Conservation (phyloP, 2,797 vertebrate species). For the Fundulus diaphanus region DNA sequence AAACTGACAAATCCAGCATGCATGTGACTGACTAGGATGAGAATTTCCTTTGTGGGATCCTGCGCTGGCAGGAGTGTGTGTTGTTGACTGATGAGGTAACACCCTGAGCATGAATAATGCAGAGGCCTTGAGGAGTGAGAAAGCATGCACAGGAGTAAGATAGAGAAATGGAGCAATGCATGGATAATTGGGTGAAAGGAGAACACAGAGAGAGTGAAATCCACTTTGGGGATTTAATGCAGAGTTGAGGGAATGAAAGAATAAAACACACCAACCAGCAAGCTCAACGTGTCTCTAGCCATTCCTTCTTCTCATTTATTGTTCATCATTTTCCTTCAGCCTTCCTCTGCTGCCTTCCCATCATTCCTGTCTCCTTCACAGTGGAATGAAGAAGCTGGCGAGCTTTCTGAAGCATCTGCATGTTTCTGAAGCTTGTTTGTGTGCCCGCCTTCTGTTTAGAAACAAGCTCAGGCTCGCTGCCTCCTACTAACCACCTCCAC, state of each 20-base stretch:
- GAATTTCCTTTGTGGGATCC: constrained; percentile 31
- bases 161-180: constrained; percentile 11
- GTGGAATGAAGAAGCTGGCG: constrained; percentile 43
- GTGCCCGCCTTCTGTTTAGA: constrained; percentile 58
- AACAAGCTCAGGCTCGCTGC: constrained; percentile 45
- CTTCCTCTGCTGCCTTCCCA: constrained; percentile 9
- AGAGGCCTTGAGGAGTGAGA: constrained; percentile 48
- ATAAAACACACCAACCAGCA: constrained; percentile 40
- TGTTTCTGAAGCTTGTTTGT: constrained; percentile 50
- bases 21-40: constrained; percentile 27
- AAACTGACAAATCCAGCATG: not conserved
- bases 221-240: constrained; percentile 33
- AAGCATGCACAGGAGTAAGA: constrained; percentile 7
- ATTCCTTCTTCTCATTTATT: not conserved
- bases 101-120: constrained; percentile 73
- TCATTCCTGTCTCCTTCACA: constrained; percentile 3
- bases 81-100: constrained; percentile 73
- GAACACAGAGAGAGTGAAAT: constrained; percentile 27
- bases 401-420: constrained; percentile 44
- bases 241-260: constrained; percentile 21
- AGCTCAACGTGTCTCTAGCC: constrained; percentile 10
- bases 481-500: constrained; percentile 43
- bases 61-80: constrained; percentile 36
- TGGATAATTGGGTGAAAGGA: constrained; percentile 48
- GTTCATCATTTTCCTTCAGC: not conserved